Conservation (phyloP, 2,113 vertebrate genomes). For the Caloenas nicobarica region DNA sequence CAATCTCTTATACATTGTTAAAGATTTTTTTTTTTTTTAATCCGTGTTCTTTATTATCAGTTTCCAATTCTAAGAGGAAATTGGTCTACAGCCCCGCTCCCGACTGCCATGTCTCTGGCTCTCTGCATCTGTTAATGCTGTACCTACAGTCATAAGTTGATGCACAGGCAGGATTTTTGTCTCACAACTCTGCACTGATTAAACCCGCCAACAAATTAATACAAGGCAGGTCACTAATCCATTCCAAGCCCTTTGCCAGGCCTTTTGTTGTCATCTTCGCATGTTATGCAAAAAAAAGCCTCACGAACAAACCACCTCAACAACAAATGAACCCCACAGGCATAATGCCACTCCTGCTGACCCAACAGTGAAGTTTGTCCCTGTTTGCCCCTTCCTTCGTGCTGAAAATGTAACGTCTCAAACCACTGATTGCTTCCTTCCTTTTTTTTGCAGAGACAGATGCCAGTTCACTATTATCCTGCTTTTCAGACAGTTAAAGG, state of each 20-base stretch:
- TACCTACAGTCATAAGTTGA: background rate
- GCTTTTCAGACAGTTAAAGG: slow-evolving; percentile 7
- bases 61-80: background rate
- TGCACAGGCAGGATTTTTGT: background rate
- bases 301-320: background rate
- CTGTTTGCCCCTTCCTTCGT: background rate
- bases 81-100: background rate
- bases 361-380: background rate
- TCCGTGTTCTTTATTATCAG: background rate
- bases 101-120: background rate
- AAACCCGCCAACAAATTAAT: background rate
- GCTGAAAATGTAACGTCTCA: background rate
- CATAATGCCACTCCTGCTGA: background rate
- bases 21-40: background rate
- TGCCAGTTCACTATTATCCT: background rate
- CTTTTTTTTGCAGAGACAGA: slow-evolving; percentile 14
- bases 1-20: background rate
- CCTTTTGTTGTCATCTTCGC: background rate
- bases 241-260: background rate
- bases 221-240: background rate
- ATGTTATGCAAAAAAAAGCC: background rate
- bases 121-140: background rate
- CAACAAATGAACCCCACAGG: background rate
- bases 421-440: slow-evolving; percentile 17
- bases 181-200: background rate